phyloP scores from a whole-genome alignment of 2,797 vertebrate species.

The Columba guinea region DNA sequence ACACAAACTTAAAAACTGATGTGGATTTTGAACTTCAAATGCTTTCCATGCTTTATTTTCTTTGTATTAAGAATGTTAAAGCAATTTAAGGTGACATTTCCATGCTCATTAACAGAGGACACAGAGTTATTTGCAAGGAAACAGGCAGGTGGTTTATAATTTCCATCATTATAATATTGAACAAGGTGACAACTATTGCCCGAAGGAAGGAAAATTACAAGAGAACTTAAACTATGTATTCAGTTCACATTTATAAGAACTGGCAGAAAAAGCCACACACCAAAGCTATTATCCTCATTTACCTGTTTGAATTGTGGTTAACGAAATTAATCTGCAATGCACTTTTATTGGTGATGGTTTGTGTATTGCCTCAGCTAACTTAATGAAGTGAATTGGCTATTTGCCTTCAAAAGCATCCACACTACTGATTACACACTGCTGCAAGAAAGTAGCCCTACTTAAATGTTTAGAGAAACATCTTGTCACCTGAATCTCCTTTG shows the following conservation, averaged over 20 bases:
- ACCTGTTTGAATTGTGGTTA: neutral
- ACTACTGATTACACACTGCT: neutral
- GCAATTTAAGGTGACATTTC: conserved; percentile 39
- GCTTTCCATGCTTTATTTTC: neutral
- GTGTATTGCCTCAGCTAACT: neutral
- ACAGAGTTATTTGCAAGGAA: conserved; percentile 34
- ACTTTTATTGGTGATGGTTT: neutral
- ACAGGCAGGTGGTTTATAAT: conserved; percentile 37
- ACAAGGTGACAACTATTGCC: conserved; percentile 25
- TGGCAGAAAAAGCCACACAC: neutral
- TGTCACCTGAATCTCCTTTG: neutral
- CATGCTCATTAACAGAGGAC: conserved; percentile 32
- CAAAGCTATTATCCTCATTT: neutral
- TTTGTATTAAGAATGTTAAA: neutral
- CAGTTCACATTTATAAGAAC: neutral
- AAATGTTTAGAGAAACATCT: neutral
- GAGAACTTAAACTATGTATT: neutral
- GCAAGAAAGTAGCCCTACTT: neutral
- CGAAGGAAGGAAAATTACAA: conserved; percentile 29
- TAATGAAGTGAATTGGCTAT: neutral
- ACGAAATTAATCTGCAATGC: neutral
- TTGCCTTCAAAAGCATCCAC: neutral
- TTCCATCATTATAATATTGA: conserved; percentile 35
- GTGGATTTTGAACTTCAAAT: neutral
- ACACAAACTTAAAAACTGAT: neutral